Conservation (phyloP, 2,888 invertebrate species). For the Phortica magna region DNA sequence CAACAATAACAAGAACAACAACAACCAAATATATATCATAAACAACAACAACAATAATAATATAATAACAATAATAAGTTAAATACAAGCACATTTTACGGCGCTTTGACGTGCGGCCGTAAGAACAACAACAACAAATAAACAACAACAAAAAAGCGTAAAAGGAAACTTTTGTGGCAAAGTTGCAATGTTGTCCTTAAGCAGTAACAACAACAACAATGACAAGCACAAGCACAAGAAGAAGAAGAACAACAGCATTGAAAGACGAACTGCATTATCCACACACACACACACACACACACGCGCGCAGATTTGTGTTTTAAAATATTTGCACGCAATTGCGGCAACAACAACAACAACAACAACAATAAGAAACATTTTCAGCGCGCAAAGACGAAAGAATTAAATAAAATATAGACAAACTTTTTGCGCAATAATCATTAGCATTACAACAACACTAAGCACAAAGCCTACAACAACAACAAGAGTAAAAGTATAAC, state of each 20-base stretch:
- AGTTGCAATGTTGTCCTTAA: not conserved
- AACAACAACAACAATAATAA: not conserved
- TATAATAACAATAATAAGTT: not conserved
- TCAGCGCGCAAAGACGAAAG: not conserved
- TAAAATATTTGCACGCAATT: conserved; percentile 72
- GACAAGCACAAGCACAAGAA: not conserved
- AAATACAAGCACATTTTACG: not conserved
- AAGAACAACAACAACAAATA: not conserved
- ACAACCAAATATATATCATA: not conserved
- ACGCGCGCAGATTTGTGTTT: not conserved
- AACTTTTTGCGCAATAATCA: conserved; percentile 35
- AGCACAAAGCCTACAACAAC: conserved; percentile 1
- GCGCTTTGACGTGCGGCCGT: not conserved
- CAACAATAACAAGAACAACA: conserved; percentile 39
- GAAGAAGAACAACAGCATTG: not conserved
- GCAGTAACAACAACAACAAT: not conserved
- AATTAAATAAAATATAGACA: conserved; percentile 30
- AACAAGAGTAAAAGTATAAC: not conserved
- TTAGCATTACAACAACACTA: conserved; percentile 27
- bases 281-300: conserved; percentile 1
- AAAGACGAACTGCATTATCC: conserved; percentile 12
- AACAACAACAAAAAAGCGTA: not conserved
- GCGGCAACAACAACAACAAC: conserved; percentile 49
- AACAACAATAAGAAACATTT: conserved; percentile 36
- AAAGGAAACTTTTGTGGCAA: not conserved